Conservation (phyloP, 2,888 invertebrate genomes). For the Leucophenga montana region DNA sequence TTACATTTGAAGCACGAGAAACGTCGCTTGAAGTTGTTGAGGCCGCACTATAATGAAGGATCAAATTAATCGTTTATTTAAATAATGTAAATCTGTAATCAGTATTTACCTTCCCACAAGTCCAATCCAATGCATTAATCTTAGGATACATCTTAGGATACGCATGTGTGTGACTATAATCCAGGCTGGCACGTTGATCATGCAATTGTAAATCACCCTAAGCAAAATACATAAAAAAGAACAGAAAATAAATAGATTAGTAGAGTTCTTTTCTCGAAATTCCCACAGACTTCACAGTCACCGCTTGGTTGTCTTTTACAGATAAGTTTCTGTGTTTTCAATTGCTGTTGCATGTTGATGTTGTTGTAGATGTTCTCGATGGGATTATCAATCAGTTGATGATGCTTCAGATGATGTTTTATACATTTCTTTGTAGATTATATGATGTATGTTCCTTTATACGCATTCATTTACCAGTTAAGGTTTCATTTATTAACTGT, state of each 20-base stretch:
- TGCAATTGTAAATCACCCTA: constrained; percentile 83
- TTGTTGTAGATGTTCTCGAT: constrained; percentile 26
- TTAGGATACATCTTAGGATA: too few species aligned
- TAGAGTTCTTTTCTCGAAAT: constrained; percentile 35
- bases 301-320: constrained; percentile 48
- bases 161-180: constrained; percentile 86
- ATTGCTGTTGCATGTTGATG: constrained; percentile 25
- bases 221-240: constrained; percentile 72
- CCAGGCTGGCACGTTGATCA: constrained; percentile 82
- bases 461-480: not conserved
- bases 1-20: constrained; percentile 95
- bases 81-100: not conserved
- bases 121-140: constrained; percentile 76
- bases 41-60: constrained; percentile 82
- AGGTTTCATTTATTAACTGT: not conserved
- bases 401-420: not conserved
- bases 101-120: constrained; percentile 78
- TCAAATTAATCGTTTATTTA: not conserved
- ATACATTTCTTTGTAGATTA: not conserved
- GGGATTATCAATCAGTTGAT: not conserved
- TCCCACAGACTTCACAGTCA: constrained; percentile 71
- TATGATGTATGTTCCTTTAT: not conserved
- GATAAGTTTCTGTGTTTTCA: constrained; percentile 56
- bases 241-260: constrained; percentile 59
- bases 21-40: constrained; percentile 95